Percentiles rank a stretch among this genome's conserved stretches.
Evolutionary conservation across 2,888 invertebrate species (phyloP).

Genomic region (Dasysyrphus tricinctus): DNA sequence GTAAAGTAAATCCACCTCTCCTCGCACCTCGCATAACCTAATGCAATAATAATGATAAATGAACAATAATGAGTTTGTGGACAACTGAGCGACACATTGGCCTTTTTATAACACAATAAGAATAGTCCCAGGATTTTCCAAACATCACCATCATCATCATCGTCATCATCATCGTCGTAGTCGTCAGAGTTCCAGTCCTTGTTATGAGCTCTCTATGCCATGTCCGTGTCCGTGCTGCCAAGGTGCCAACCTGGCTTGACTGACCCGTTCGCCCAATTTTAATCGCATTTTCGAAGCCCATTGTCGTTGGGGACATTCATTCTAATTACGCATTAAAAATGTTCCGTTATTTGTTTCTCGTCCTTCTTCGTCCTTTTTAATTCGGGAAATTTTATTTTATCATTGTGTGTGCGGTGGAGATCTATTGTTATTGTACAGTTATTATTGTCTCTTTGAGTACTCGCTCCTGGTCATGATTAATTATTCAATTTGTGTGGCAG

Average conservation of each 20-base stretch:
- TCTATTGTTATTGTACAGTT: slow-evolving; percentile 56
- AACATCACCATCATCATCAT: slow-evolving; percentile 25
- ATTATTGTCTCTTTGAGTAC: slow-evolving; percentile 46
- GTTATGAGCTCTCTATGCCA: not conserved
- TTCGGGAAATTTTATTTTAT: slow-evolving; percentile 44
- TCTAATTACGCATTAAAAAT: slow-evolving; percentile 75
- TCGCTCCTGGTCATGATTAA: slow-evolving; percentile 65
- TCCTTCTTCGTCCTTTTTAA: slow-evolving; percentile 36
- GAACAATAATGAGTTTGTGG: slow-evolving; percentile 75
- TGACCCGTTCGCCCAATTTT: slow-evolving; percentile 64
- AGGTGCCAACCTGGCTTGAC: slow-evolving; percentile 3
- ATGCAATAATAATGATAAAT: slow-evolving; percentile 75
- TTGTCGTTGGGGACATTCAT: slow-evolving; percentile 70
- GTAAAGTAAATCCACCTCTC: slow-evolving; percentile 3
- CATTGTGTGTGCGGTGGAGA: slow-evolving; percentile 14
- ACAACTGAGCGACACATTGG: slow-evolving; percentile 75
- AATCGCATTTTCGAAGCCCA: slow-evolving; percentile 72
- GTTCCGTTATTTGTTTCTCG: slow-evolving; percentile 49
- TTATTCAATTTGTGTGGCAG: slow-evolving; percentile 72
- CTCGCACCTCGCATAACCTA: slow-evolving; percentile 49
- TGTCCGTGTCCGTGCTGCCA: slow-evolving; percentile 1
- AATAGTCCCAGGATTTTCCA: slow-evolving; percentile 46
- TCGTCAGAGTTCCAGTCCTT: not conserved
- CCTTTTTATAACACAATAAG: slow-evolving; percentile 72
- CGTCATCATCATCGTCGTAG: not conserved